Evolutionary conservation across 2,113 vertebrate species (phyloP), one percentile per base, ranked within the genome.

Genomic region (Todiramphus chloris): DNA sequence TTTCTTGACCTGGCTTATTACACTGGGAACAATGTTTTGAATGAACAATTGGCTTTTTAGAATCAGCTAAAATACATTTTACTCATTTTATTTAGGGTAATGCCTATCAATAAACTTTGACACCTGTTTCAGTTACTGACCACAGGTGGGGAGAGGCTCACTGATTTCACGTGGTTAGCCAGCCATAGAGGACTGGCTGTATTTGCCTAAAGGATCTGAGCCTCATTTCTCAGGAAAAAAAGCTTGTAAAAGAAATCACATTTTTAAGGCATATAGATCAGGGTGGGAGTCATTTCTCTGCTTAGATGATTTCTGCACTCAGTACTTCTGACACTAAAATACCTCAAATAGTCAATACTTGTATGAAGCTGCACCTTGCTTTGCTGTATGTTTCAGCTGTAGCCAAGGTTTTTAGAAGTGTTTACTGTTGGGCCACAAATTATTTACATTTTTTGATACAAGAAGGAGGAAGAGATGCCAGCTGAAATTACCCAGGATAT

Each of bases 261-360:
- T 11, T 68, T 94, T 91, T 18, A 48, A 82, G 48, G 28, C 1
- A 13, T 18, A 39, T 0, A 12, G 28, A 33, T 4, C 0, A 10
- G 18, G 16, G 7, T 2, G 4, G 7, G 3, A 4, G 3, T 5
- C 59, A 11, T n/a, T 16, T 35, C 16, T 2, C 10, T 50, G 8
- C 27, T 56, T 37, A 23, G 23, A 13, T 48, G 25, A 72, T 68
- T 87, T 69, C 41, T 46, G 19, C 11, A 31, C 43, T 84, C 24
- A 17, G 6, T n/a, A 19, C 3, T 75, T 70, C 11, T 50, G 20
- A 51, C 0, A 8, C 28, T 44, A 53, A 63, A 81, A 59, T 43
- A n/a, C n/a, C 44, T 82, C 16, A 82, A 59, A 35, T 31, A n/a
- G 9, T 72, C 31, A 13, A 13, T 43, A 10, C 13, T 67, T 72